Conservation (phyloP, 2,113 vertebrate species). For the Tyto alba region DNA sequence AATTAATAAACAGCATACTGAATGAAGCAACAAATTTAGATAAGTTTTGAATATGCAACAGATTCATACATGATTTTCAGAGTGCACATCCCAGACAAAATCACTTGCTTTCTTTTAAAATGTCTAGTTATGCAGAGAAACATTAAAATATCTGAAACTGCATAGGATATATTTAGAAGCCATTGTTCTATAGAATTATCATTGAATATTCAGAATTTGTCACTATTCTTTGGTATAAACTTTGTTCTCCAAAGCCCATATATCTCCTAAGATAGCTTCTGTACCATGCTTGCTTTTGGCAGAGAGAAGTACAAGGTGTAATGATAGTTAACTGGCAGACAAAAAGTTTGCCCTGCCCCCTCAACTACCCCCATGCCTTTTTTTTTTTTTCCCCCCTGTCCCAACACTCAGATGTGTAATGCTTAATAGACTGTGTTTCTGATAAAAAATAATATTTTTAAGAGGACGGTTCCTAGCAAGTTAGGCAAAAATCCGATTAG, state of each 20-base stretch:
- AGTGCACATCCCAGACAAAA: background rate
- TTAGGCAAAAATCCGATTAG: background rate
- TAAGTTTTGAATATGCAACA: background rate
- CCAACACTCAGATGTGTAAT: background rate
- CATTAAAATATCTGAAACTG: background rate
- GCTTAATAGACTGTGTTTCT: background rate
- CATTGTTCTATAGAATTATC: background rate
- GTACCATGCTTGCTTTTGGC: background rate
- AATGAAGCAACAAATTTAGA: background rate
- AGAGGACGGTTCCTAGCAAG: background rate
- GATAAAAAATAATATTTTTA: no score
- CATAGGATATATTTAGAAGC: background rate
- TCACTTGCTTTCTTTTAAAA: background rate
- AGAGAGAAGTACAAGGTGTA: background rate
- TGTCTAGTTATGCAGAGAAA: background rate
- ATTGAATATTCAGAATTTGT: background rate
- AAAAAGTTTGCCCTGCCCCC: background rate
- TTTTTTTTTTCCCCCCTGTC: background rate
- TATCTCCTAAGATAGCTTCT: background rate
- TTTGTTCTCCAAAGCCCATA: background rate
- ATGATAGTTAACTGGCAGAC: background rate
- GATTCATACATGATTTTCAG: background rate
- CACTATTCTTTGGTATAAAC: background rate
- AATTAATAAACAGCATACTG: background rate
- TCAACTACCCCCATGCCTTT: no score